Evolutionary conservation across 2,113 vertebrate species (phyloP), one percentile per base, ranked within the genome.

Genomic region (Gymnobelideus leadbeateri): DNA sequence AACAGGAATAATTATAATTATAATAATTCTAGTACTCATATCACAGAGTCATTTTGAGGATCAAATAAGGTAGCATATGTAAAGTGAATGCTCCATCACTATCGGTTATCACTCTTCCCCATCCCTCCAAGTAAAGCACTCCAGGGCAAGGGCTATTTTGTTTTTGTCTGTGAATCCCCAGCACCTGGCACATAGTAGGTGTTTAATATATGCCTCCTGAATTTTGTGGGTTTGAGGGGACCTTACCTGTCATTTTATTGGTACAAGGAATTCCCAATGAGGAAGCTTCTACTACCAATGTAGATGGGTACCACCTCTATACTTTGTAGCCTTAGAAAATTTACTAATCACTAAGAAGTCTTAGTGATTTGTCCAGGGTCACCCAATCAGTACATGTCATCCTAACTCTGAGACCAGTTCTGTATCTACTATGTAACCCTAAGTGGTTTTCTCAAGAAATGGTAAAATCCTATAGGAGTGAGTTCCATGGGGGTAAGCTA

Each of bases 401-500:
- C 61, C 61, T 14, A 3, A 68, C 31, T 68, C 61, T 37, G 14
- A 68, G 31, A 68, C 61, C 31, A 92, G 51, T 43, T 92, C 93
- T 84, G n/a, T 49, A 92, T 46, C 25, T 31, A 61, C 46, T 91
- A 54, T 37, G 2, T 90, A 37, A 89, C 55, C 11, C 21, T 51
- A 16, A 61, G 28, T 61, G 9, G 2, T n/a, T n/a, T n/a, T 77
- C 37, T 19, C 16, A 77, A 77, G 61, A 77, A 77, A 77, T 77
- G 19, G 53, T 94, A 93, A 93, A 25, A 52, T 47, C 47, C 7
- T 47, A 6, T 55, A 25, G 10, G 93, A 53, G 12, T 55, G 25
- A 95, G 47, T 16, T 96, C 57, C 94, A 28, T 91, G 28, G 53
- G 28, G 21, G 24, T 92, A n/a, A 96, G 51, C 52, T 89, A 46